Evolutionary conservation across 2,113 vertebrate species (phyloP).

Genomic region (Actenoides lindsayi): DNA sequence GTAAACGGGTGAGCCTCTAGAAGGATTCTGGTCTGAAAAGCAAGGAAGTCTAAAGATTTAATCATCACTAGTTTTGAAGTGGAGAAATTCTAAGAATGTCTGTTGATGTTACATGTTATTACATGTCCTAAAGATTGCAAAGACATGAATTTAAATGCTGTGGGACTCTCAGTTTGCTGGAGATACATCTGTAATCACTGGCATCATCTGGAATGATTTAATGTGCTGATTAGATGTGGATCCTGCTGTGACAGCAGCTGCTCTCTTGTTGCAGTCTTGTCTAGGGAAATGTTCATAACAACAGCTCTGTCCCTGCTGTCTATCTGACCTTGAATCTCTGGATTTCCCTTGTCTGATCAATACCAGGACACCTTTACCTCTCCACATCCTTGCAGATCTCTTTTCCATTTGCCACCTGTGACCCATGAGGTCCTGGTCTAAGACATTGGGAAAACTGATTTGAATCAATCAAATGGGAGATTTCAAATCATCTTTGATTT

Average conservation of each 20-base stretch:
- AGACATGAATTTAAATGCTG: background rate
- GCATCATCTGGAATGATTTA: background rate
- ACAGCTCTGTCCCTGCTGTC: background rate
- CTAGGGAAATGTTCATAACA: background rate
- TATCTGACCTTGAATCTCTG: background rate
- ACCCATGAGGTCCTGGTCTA: background rate
- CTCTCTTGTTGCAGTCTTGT: background rate
- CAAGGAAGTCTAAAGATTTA: background rate
- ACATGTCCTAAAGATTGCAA: background rate
- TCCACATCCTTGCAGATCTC: background rate
- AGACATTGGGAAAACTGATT: background rate
- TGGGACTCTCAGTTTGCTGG: background rate
- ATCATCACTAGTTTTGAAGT: background rate
- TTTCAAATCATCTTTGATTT: background rate
- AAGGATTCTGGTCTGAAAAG: background rate
- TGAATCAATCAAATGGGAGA: background rate
- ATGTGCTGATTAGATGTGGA: background rate
- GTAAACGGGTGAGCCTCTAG: background rate
- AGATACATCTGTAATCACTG: background rate
- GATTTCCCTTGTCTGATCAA: background rate
- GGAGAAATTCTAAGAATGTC: background rate
- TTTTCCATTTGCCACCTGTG: background rate
- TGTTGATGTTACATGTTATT: background rate
- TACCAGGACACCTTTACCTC: background rate
- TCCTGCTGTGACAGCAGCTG: constrained; percentile 2